Evolutionary conservation across 2,113 vertebrate species (phyloP), one percentile per base, ranked within the genome.

Genomic region (Toxostoma redivivum): DNA sequence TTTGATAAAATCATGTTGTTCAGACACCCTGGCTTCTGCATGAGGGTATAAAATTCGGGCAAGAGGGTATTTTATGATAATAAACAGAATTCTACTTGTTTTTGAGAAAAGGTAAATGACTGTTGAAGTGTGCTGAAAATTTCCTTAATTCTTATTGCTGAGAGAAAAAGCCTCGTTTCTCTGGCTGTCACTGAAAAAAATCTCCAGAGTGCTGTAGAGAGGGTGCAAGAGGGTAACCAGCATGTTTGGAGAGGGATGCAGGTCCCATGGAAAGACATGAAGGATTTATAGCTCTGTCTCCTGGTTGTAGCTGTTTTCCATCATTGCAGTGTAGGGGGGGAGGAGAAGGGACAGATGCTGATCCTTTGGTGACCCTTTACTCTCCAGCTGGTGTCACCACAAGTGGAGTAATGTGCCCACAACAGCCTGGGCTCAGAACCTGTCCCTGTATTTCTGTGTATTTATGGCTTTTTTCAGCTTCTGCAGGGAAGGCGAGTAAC

Each of bases 401-500:
- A 27, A 77, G 60, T 7, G 67, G 38, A 73, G 47, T 33, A 76
- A 95, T 0, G 8, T 72, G 81, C 38, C 76, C 61, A 19, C 25
- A 21, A 2, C 28, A 28, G 17, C 2, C 37, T 53, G 48, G 53
- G 45, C 38, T 87, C 78, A 72, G 86, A 78, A 85, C 58, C 54
- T 11, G 33, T 14, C 78, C 67, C 62, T 10, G 3, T 60, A 24
- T 80, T 90, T 94, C 79, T 88, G 78, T 48, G 69, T 81, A 24
- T 92, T 94, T 94, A 80, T 53, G 81, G 53, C 70, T 82, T 88
- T 92, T 91, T 85, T 53, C 8, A 3, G 56, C 81, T 95, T 92
- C 80, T 91, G 88, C 87, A 90, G 60, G 54, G 60, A 81, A 90
- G 88, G 83, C 51, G 12, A 95, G 74, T 60, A 97, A 92, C 61